Base-by-base conservation (phyloP, 2,888 invertebrate genomes). In the Metalampra italica region DNA sequence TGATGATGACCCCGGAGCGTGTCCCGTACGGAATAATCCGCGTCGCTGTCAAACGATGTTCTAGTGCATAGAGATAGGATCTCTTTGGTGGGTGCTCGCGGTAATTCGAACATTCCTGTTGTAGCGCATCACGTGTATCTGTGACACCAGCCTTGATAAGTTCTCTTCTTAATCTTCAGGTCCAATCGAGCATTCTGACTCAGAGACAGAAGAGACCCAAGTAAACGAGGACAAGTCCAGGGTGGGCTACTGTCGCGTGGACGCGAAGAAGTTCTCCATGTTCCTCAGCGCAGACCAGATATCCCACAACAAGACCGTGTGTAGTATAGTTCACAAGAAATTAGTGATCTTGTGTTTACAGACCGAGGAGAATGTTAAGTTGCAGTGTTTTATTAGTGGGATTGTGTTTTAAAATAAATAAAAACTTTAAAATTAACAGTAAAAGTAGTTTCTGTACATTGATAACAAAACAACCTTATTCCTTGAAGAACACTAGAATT, bases 331-430 rank as follows among this genome's bases (percentile, higher is more conserved):
- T 22, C 91, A 94, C 54, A 93, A 93, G 53, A 92, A 91, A 69
- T 90, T 95, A 64, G 92, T 96, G 0, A 94, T 96, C 68, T 79
- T 97, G 64, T 92, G 93, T 63, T 82, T 97, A 53, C 92, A 93
- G 58, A 91, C 94, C 14, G 92, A 94, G 52, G 94, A 94, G 47
- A 93, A 94, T 75, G 90, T 96, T 8, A 92, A 92, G 12, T 86
- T 97, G 52, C 94, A 96, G 79, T 96, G 95, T 73, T 95, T 95
- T 77, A 91, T 97, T 59, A 94, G 94, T 55, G 94, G 95, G 22
- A 91, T 94, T 64, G 82, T 86, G 14, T 87, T 77, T 71, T 87
- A 59, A 32, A 29, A 3, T 2, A 22, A 22, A 22, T n/a, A n/a
- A n/a, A n/a, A n/a, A n/a, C n/a, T n/a, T n/a, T n/a, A n/a, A n/a